Conservation (phyloP, 92 coral and sea anemone species). For the Blastomussa wellsi region DNA sequence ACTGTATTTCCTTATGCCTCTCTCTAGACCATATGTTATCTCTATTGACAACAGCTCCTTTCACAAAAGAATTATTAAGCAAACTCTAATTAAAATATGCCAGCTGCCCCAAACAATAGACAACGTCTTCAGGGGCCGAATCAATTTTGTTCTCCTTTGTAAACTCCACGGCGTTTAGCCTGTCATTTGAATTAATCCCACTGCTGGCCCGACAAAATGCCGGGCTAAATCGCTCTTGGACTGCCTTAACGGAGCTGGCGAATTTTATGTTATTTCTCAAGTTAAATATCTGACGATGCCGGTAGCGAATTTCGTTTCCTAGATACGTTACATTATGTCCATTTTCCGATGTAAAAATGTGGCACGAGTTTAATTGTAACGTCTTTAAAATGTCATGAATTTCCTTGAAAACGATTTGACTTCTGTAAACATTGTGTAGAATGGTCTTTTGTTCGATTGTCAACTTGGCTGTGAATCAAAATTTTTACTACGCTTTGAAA, state of each 20-base stretch:
- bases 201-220: conserved; percentile 40
- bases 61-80: conserved; percentile 56
- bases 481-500: conserved; percentile 3
- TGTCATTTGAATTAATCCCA: conserved; percentile 39
- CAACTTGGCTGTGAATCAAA: not conserved
- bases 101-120: conserved; percentile 44
- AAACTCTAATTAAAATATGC: conserved; percentile 58
- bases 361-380: conserved; percentile 40
- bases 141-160: conserved; percentile 50
- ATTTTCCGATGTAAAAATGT: conserved; percentile 35
- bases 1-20: conserved; percentile 44
- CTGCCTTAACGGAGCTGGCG: conserved; percentile 8
- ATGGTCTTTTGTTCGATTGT: conserved; percentile 25
- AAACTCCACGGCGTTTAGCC: conserved; percentile 48
- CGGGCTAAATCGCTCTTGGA: conserved; percentile 1
- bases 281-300: not conserved
- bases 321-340: conserved; percentile 33
- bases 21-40: conserved; percentile 51
- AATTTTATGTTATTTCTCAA: not conserved
- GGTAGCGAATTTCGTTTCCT: conserved; percentile 14
- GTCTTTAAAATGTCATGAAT: conserved; percentile 46
- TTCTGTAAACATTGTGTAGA: conserved; percentile 34
- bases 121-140: conserved; percentile 46
- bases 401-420: conserved; percentile 33
- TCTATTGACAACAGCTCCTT: conserved; percentile 53